phyloP scores from a whole-genome alignment of 2,888 invertebrate genomes.

The Synergus gifuensis region DNA sequence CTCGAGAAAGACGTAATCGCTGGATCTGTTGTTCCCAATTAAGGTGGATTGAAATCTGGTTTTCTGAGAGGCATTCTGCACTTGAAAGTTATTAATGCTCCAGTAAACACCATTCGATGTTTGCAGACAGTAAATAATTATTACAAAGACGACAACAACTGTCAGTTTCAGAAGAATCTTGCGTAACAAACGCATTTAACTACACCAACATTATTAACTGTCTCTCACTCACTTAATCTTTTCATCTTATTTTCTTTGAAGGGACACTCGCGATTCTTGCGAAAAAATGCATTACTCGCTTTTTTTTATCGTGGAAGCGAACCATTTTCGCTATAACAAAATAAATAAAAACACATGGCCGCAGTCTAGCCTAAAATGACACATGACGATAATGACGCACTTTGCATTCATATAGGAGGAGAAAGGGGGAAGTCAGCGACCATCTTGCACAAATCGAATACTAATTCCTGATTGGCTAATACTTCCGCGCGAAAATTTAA shows the following conservation, averaged over 20 bases:
- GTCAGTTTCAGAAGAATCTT: constrained; percentile 70
- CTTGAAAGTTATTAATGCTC: constrained; percentile 51
- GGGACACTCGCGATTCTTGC: background rate
- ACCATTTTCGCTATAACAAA: constrained; percentile 1
- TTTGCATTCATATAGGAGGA: background rate
- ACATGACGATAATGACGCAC: too few species aligned
- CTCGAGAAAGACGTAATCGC: constrained; percentile 13
- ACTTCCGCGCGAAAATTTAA: background rate
- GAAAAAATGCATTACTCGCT: background rate
- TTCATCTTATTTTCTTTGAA: constrained; percentile 6
- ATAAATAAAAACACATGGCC: constrained; percentile 33
- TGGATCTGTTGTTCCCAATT: constrained; percentile 31
- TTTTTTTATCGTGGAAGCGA: background rate
- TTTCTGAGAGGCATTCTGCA: constrained; percentile 58
- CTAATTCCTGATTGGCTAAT: background rate
- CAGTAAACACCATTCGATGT: constrained; percentile 65
- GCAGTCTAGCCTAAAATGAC: background rate
- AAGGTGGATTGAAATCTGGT: constrained; percentile 61
- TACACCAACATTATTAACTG: constrained; percentile 60
- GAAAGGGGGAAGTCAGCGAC: background rate
- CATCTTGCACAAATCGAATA: background rate
- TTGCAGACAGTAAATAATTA: constrained; percentile 72
- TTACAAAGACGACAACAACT: constrained; percentile 65
- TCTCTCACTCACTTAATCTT: background rate
- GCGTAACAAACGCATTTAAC: constrained; percentile 75